These are phyloP conservation scores for Agonopterix arenella DNA, from an alignment of 2,888 invertebrate species.

Conservation along the genomic window DNA sequence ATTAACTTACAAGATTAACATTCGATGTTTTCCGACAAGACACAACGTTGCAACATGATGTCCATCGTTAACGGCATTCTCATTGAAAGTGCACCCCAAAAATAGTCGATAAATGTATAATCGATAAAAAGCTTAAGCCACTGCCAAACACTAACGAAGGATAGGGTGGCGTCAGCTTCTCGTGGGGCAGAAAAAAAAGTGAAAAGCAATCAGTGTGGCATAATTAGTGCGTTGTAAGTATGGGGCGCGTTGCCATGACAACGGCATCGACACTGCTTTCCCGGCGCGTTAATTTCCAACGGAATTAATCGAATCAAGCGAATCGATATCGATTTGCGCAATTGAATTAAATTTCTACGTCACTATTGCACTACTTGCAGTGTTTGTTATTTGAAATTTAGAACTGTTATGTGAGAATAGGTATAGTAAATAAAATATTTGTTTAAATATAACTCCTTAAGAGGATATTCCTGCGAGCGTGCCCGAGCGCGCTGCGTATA, in stretches of 20 bases:
- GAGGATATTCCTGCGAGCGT: too few relatives aligned
- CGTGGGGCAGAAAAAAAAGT: conserved; percentile 69
- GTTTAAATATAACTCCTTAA: too few relatives aligned
- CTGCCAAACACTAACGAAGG: conserved; percentile 46
- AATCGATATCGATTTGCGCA: conserved; percentile 55
- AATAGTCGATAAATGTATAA: conserved; percentile 29
- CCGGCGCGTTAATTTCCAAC: conserved; percentile 70
- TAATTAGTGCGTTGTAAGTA: conserved; percentile 76
- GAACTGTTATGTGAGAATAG: too few relatives aligned
- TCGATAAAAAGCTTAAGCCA: conserved; percentile 35
- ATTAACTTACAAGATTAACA: too few relatives aligned
- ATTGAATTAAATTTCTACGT: conserved; percentile 39
- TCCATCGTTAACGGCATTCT: neutral
- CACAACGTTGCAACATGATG: too few relatives aligned
- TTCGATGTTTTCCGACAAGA: too few relatives aligned
- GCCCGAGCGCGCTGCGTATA: too few relatives aligned
- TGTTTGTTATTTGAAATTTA: too few relatives aligned
- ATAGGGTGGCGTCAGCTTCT: conserved; percentile 71
- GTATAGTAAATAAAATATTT: too few relatives aligned
- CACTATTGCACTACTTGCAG: too few relatives aligned
- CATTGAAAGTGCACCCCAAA: neutral
- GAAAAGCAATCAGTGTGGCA: conserved; percentile 77
- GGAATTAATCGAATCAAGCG: conserved; percentile 71
- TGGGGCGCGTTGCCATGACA: conserved; percentile 69
- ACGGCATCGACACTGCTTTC: conserved; percentile 65